A percentile compares a stretch with the other conserved stretches of the same genome.
These are phyloP conservation scores for Aldabrachelys gigantea DNA, from an alignment of 2,113 vertebrate species.

Conservation along the genomic window DNA sequence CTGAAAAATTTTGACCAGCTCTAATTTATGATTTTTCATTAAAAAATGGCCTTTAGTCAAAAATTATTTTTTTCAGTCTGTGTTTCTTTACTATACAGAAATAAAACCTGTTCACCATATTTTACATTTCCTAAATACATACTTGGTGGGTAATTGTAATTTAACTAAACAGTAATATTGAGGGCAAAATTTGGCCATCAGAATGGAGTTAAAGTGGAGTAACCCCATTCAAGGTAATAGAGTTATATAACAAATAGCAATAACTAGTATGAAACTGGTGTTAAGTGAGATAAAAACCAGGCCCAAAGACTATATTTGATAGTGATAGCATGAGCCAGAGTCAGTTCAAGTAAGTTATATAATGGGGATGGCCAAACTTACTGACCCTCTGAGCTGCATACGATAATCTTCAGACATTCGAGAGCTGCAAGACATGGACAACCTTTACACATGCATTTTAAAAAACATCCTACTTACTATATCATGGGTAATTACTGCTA, in stretches of 20 bases:
- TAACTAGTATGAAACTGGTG: neutral
- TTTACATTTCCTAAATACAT: neutral
- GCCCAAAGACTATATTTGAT: neutral
- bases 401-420: too few relatives aligned
- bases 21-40: neutral
- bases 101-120: neutral
- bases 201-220: neutral
- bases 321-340: neutral
- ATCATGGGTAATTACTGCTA: too few relatives aligned
- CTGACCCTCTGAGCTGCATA: too few relatives aligned
- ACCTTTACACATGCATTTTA: too few relatives aligned
- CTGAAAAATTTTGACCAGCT: neutral
- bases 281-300: neutral
- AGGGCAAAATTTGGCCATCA: neutral
- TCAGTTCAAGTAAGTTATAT: neutral
- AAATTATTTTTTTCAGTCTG: neutral
- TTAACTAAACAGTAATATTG: neutral
- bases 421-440: too few relatives aligned
- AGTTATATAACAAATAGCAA: neutral
- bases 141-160: neutral
- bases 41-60: neutral
- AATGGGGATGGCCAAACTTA: neutral
- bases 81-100: neutral
- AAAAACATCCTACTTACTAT: too few relatives aligned
- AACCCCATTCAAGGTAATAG: neutral